Percentiles rank a stretch among this genome's conserved stretches.
phyloP scores from a whole-genome alignment of 2,113 vertebrate species.

The Corythoichthys intestinalis region DNA sequence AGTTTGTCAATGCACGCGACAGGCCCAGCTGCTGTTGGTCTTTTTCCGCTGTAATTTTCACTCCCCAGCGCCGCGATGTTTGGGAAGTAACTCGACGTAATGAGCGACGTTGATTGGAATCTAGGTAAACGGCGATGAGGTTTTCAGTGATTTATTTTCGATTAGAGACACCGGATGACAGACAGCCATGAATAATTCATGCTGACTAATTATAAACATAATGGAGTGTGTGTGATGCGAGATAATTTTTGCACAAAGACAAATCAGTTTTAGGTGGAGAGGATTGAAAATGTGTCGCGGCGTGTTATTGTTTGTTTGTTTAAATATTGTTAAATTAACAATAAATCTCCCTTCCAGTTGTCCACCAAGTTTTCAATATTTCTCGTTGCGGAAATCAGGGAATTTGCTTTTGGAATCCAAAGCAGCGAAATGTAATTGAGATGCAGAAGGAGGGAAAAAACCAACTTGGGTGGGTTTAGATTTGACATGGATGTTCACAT shows the following conservation, averaged over 20 bases:
- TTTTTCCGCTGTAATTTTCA: background rate
- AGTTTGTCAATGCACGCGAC: slow-evolving; percentile 36
- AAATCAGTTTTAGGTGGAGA: slow-evolving; percentile 12
- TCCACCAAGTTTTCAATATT: background rate
- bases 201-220: slow-evolving; percentile 49
- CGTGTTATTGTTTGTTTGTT: background rate
- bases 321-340: background rate
- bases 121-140: slow-evolving; percentile 59
- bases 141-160: slow-evolving; percentile 46
- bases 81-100: slow-evolving; percentile 52
- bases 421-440: background rate
- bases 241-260: slow-evolving; percentile 19
- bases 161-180: slow-evolving; percentile 50
- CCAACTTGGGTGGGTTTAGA: background rate
- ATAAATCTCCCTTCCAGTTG: background rate
- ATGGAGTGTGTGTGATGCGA: slow-evolving; percentile 28
- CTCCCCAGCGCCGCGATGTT: slow-evolving; percentile 45
- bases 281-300: slow-evolving; percentile 1
- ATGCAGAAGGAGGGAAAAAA: background rate
- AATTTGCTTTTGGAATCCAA: background rate
- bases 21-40: slow-evolving; percentile 8
- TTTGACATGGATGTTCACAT: background rate
- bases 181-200: slow-evolving; percentile 57
- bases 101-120: slow-evolving; percentile 59
- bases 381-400: background rate